Base-by-base conservation (phyloP, 2,113 vertebrate genomes). In the Poicephalus gulielmi region DNA sequence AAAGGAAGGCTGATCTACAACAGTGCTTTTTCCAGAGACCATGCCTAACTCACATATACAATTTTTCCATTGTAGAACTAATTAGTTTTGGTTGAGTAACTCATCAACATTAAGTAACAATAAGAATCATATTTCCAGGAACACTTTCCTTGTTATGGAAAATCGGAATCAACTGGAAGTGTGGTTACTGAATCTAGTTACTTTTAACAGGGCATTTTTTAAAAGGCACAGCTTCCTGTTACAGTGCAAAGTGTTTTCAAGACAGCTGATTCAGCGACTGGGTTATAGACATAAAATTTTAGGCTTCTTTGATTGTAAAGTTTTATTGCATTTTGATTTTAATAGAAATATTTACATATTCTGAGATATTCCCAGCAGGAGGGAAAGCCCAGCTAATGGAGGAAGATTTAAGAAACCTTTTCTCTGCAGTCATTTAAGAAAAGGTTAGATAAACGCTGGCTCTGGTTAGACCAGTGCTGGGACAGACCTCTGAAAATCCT, bases 71-170 rank as follows among this genome's bases (percentile, higher is more conserved):
- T 95, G 59, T 88, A 91, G 31, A 96, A 50, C 43, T 94, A 77
- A 96, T 94, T 96, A 63, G 88, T 87, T 95, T 94, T 96, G 87
- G 95, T 96, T 96, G 66, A 81, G 81, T 94, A 94, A 90, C 66
- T 95, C 94, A 85, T 92, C 86, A 90, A 87, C 90, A 76, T 95
- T 78, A 94, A 96, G 88, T 74, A 94, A 85, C 90, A 94, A 92
- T 92, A 88, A 86, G 94, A 96, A 95, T 93, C 91, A 77, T 92
- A 75, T 90, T 96, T 94, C 91, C 84, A 92, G 91, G 79, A 96
- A 94, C 83, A 90, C 86, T 95, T 97, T 94, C 53, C 89, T 93
- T 94, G 68, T 83, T 96, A 88, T 13, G 92, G 93, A 96, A 88
- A 96, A 88, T 69, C 60, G 66, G 66, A 92, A 79, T 97, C 37